A percentile compares a stretch with the other conserved stretches of the same genome.
Evolutionary conservation across 2,113 vertebrate genomes (phyloP).

Genomic region (Climacteris rufus): DNA sequence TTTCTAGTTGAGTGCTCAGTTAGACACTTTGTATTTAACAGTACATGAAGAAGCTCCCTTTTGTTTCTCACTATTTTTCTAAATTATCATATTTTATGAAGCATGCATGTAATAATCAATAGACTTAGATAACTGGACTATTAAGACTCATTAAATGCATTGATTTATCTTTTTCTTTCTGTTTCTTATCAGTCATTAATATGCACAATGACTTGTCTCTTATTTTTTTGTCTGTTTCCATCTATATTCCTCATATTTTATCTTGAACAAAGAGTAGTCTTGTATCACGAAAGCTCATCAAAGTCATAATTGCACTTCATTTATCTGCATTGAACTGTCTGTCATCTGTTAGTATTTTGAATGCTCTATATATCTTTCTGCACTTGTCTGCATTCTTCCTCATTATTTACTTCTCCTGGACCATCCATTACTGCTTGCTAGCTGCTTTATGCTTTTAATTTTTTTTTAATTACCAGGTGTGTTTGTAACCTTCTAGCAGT

Average conservation of each 20-base stretch:
- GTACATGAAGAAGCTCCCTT: background rate
- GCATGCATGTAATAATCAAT: background rate
- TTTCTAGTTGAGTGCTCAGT: background rate
- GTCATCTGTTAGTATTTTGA: conserved; percentile 45
- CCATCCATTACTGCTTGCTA: background rate
- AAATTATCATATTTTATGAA: conserved; percentile 34
- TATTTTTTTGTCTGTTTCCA: conserved; percentile 16
- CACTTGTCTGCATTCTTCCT: conserved; percentile 15
- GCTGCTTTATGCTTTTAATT: background rate
- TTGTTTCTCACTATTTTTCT: conserved; percentile 24
- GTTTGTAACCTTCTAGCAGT: background rate
- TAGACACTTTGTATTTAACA: background rate
- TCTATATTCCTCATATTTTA: conserved; percentile 53
- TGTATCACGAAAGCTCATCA: conserved; percentile 50
- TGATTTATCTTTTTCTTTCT: conserved; percentile 51
- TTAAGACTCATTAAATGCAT: conserved; percentile 49
- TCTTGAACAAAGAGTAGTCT: conserved; percentile 49
- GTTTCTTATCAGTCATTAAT: conserved; percentile 63
- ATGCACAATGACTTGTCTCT: conserved; percentile 32
- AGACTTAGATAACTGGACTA: background rate
- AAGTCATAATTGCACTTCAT: conserved; percentile 65
- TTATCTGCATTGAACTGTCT: conserved; percentile 58
- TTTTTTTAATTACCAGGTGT: background rate
- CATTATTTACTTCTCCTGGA: background rate
- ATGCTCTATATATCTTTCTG: background rate